Conservation (phyloP, 2,888 invertebrate genomes). For the Patella depressa region DNA sequence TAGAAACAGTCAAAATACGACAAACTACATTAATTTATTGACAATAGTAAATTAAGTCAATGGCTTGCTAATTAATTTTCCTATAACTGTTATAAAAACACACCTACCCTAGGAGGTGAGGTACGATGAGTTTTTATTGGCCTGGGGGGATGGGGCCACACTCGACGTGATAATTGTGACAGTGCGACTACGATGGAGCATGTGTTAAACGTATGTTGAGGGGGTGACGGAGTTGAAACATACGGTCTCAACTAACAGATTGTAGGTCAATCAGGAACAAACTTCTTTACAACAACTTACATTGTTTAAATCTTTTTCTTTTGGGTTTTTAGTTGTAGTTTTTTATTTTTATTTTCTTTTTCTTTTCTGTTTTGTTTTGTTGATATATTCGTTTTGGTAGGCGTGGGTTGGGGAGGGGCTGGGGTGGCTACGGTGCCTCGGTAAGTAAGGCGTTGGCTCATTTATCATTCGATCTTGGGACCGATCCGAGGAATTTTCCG, state of each 20-base stretch:
- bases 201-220: neutral
- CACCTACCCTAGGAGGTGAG: neutral
- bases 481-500: too few relatives aligned
- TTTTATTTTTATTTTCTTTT: too few relatives aligned
- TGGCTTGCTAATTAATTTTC: neutral
- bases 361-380: too few relatives aligned
- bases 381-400: too few relatives aligned
- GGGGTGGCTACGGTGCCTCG: too few relatives aligned
- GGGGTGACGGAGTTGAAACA: conserved; percentile 3
- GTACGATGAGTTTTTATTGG: too few relatives aligned
- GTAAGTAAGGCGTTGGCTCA: too few relatives aligned
- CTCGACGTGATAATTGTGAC: neutral
- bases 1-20: too few relatives aligned
- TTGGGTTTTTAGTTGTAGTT: too few relatives aligned
- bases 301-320: neutral
- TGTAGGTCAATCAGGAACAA: conserved; percentile 5
- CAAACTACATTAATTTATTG: too few relatives aligned
- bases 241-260: neutral
- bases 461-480: too few relatives aligned
- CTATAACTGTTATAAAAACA: neutral
- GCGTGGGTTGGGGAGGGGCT: too few relatives aligned
- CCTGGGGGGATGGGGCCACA: neutral
- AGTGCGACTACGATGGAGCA: neutral
- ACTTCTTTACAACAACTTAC: neutral
- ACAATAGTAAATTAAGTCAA: neutral